Percentiles rank a stretch among this genome's conserved stretches.
Evolutionary conservation across 2,888 invertebrate species (phyloP).

Genomic region (Meiosimyza decipiens): DNA sequence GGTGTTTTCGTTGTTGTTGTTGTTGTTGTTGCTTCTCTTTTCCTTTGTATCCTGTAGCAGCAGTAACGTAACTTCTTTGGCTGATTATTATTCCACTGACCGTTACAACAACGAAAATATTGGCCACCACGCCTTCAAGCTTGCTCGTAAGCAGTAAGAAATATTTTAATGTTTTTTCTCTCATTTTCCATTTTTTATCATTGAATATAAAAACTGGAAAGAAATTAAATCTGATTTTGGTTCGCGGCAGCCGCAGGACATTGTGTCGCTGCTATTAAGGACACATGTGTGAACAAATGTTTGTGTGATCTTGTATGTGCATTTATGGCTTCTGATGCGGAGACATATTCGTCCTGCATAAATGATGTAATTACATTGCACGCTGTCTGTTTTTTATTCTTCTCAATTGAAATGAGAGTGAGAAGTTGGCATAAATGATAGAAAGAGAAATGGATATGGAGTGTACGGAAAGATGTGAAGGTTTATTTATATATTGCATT

Average conservation of each 20-base stretch:
- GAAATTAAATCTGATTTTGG: constrained; percentile 47
- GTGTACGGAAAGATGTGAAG: neutral
- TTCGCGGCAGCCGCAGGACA: constrained; percentile 42
- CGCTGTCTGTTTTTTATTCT: constrained; percentile 47
- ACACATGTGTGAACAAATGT: constrained; percentile 14
- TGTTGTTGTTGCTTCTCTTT: neutral
- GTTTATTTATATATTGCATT: neutral
- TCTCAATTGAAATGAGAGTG: neutral
- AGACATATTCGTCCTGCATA: constrained; percentile 56
- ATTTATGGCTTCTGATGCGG: neutral
- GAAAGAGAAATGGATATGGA: neutral
- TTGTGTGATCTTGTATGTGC: neutral
- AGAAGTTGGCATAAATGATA: neutral
- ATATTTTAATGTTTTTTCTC: constrained; percentile 4
- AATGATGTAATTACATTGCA: constrained; percentile 63
- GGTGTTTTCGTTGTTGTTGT: neutral
- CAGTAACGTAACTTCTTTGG: constrained; percentile 48
- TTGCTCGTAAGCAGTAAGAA: constrained; percentile 24
- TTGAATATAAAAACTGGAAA: constrained; percentile 32
- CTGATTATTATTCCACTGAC: constrained; percentile 60
- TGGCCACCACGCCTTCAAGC: neutral
- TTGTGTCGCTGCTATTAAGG: constrained; percentile 22
- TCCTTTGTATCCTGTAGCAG: constrained; percentile 45
- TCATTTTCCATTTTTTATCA: neutral
- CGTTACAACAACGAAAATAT: constrained; percentile 45